Evolutionary conservation across 1,140 invertebrate species (phyloP).

Genomic region (Tetraneura akinire): DNA sequence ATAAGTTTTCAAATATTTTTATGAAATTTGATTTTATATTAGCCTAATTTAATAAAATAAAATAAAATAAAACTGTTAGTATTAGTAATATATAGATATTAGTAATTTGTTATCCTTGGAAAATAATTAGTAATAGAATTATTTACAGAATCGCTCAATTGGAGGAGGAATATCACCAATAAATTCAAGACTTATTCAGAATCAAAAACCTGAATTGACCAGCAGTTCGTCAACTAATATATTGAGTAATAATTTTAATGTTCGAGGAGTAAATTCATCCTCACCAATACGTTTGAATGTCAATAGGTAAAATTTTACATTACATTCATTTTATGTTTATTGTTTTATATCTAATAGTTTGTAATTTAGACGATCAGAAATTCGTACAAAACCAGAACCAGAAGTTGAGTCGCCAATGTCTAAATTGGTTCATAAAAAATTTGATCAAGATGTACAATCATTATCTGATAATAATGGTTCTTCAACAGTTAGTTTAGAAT

Average conservation of each 20-base stretch:
- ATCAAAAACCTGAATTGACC: conserved; percentile 51
- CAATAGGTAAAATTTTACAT: conserved; percentile 15
- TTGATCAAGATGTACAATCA: conserved; percentile 23
- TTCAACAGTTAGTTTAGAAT: conserved; percentile 65
- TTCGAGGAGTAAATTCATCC: conserved; percentile 51
- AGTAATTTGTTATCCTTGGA: not conserved
- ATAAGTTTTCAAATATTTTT: too few relatives aligned
- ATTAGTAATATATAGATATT: too few relatives aligned
- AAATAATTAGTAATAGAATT: too few relatives aligned
- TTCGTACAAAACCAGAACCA: conserved; percentile 11
- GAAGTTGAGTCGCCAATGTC: conserved; percentile 41
- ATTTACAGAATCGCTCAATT: conserved; percentile 37
- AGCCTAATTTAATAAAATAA: too few relatives aligned
- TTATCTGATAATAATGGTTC: conserved; percentile 23
- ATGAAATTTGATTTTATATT: too few relatives aligned
- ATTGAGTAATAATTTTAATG: conserved; percentile 50
- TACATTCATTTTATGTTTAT: not conserved
- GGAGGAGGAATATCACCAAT: conserved; percentile 26
- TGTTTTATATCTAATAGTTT: not conserved
- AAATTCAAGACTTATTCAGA: conserved; percentile 24
- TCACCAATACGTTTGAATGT: conserved; percentile 46
- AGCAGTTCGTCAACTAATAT: conserved; percentile 51
- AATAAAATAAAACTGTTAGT: too few relatives aligned
- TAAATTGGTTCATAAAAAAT: conserved; percentile 45
- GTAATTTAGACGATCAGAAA: conserved; percentile 22